Conservation (phyloP, 2,797 vertebrate species). For the Eulemur albifrons region DNA sequence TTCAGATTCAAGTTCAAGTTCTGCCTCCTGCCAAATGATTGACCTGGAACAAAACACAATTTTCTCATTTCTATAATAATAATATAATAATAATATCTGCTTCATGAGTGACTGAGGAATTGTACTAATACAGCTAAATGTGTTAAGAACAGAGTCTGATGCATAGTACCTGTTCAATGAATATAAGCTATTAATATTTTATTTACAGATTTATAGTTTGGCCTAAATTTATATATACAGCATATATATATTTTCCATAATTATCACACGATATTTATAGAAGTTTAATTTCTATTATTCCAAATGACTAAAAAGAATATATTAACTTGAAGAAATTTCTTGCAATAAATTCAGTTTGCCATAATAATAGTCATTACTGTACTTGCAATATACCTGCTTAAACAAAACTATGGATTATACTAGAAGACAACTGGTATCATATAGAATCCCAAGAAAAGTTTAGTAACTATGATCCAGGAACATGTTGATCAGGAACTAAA, state of each 20-base stretch:
- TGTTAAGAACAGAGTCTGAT: not conserved
- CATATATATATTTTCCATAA: not conserved
- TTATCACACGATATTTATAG: not conserved
- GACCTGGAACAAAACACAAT: not conserved
- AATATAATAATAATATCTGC: not conserved
- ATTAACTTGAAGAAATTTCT: not conserved
- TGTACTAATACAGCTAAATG: not conserved
- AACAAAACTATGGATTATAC: not conserved
- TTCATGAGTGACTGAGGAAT: not conserved
- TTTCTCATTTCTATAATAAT: not conserved
- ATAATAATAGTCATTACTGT: not conserved
- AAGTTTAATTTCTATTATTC: not conserved
- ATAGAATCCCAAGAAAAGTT: not conserved
- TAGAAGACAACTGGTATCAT: not conserved
- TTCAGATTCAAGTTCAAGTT: not conserved
- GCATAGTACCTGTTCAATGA: not conserved
- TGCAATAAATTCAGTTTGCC: not conserved
- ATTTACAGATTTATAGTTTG: not conserved
- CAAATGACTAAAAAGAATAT: not conserved
- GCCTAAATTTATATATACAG: not conserved
- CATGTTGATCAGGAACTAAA: not conserved
- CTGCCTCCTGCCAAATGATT: not conserved
- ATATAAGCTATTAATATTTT: not conserved
- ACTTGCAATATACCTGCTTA: not conserved
- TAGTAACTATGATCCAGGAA: not conserved